phyloP scores from a whole-genome alignment of 2,113 vertebrate genomes.

The Galbula dea region DNA sequence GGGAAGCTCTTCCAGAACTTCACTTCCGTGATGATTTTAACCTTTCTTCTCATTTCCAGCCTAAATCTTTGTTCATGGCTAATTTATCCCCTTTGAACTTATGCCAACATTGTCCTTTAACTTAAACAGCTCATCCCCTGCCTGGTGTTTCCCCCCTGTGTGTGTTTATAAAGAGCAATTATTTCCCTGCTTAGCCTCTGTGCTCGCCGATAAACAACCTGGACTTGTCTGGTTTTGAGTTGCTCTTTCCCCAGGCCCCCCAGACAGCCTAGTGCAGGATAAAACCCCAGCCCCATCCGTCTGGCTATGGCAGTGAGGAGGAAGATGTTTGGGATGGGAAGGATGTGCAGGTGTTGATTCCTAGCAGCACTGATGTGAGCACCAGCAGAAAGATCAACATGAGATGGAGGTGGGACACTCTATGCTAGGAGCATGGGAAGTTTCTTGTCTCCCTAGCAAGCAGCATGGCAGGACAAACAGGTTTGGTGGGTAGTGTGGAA shows the following conservation, averaged over 20 bases:
- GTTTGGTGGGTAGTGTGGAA: neutral
- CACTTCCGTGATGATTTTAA: neutral
- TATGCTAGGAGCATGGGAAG: neutral
- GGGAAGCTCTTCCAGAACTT: neutral
- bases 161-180: neutral
- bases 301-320: neutral
- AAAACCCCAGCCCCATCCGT: neutral
- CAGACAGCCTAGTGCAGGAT: neutral
- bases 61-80: neutral
- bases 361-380: neutral
- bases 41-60: neutral
- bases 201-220: neutral
- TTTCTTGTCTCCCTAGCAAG: neutral
- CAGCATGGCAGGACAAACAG: neutral
- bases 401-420: neutral
- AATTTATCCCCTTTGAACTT: neutral
- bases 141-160: neutral
- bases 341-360: accelerated
- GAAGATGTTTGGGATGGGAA: neutral
- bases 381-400: accelerated
- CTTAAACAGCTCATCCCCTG: neutral
- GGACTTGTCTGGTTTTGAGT: neutral
- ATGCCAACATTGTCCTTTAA: neutral
- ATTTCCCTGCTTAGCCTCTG: neutral
- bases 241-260: neutral